Evolutionary conservation across 2,888 invertebrate genomes (phyloP).

Genomic region (Nomada hirtipes): DNA sequence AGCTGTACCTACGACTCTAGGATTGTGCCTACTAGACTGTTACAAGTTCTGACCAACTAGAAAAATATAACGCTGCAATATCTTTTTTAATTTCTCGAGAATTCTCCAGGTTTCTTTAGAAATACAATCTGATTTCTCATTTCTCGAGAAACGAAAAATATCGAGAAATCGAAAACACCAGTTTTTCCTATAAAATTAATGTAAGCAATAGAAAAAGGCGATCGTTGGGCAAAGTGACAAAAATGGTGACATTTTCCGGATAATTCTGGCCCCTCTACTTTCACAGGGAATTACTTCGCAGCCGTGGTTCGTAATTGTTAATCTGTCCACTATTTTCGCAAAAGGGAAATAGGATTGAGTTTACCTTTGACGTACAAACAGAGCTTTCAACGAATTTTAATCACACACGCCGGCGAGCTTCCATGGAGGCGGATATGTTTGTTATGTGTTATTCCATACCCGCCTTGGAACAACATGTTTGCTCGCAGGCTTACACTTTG

Average conservation of each 20-base stretch:
- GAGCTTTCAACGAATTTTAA: slow-evolving; percentile 56
- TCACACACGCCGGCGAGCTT: slow-evolving; percentile 24
- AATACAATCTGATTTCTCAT: too few relatives aligned
- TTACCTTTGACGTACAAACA: slow-evolving; percentile 53
- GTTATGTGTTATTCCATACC: slow-evolving; percentile 38
- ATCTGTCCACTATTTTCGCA: slow-evolving; percentile 32
- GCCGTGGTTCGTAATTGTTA: slow-evolving; percentile 41
- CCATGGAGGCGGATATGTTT: slow-evolving; percentile 2
- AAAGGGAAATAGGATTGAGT: slow-evolving; percentile 47
- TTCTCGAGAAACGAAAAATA: too few relatives aligned
- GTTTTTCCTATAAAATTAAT: too few relatives aligned
- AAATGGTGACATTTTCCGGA: slow-evolving; percentile 19
- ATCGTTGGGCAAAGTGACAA: neutral
- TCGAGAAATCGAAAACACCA: too few relatives aligned
- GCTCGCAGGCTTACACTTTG: slow-evolving; percentile 27
- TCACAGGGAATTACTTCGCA: slow-evolving; percentile 33
- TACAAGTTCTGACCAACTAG: too few relatives aligned
- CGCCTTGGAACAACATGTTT: slow-evolving; percentile 45
- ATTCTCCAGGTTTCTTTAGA: too few relatives aligned
- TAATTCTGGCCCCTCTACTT: slow-evolving; percentile 19
- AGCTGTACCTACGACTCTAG: too few relatives aligned
- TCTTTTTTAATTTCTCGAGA: too few relatives aligned
- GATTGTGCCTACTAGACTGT: too few relatives aligned
- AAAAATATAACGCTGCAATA: too few relatives aligned
- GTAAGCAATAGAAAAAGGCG: neutral